Percentiles rank a stretch among this genome's conserved stretches.
Conservation (phyloP, 2,797 vertebrate genomes). For the Takifugu rubripes region DNA sequence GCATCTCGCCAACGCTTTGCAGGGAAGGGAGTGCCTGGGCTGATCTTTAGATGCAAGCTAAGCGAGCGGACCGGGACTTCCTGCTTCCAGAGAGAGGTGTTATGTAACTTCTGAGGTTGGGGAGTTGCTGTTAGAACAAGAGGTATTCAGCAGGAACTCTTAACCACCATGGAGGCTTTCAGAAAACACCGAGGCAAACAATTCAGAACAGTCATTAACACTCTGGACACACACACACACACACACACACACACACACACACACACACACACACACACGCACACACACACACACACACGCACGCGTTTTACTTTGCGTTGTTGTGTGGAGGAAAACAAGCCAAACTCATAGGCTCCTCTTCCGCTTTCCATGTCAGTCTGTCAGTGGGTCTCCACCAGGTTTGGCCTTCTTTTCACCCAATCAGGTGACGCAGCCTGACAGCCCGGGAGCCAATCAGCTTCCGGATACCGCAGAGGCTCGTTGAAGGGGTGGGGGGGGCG, state of each 20-base stretch:
- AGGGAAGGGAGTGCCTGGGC: constrained; percentile 55
- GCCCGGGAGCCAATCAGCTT: constrained; percentile 58
- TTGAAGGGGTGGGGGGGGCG: constrained; percentile 42
- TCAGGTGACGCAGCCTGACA: constrained; percentile 24
- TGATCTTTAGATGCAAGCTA: constrained; percentile 41
- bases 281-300: no score
- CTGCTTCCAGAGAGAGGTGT: constrained; percentile 47
- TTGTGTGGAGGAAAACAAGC: constrained; percentile 13
- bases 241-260: no score
- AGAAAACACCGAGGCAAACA: not conserved
- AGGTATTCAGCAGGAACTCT: not conserved
- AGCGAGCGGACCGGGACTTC: constrained; percentile 52
- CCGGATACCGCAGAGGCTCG: constrained; percentile 57
- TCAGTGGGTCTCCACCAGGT: constrained; percentile 65
- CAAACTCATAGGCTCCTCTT: constrained; percentile 17
- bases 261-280: no score
- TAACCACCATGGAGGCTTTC: no score
- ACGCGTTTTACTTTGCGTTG: constrained; percentile 12
- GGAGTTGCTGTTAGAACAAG: constrained; percentile 4
- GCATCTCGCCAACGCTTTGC: not conserved
- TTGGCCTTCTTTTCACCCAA: constrained; percentile 74
- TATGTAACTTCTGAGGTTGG: constrained; percentile 59
- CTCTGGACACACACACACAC: not conserved
- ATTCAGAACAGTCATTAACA: not conserved
- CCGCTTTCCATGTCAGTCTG: constrained; percentile 58